A percentile compares a stretch with the other conserved stretches of the same genome.
phyloP scores from a whole-genome alignment of 2,797 vertebrate species.

The Thamnophis elegans region DNA sequence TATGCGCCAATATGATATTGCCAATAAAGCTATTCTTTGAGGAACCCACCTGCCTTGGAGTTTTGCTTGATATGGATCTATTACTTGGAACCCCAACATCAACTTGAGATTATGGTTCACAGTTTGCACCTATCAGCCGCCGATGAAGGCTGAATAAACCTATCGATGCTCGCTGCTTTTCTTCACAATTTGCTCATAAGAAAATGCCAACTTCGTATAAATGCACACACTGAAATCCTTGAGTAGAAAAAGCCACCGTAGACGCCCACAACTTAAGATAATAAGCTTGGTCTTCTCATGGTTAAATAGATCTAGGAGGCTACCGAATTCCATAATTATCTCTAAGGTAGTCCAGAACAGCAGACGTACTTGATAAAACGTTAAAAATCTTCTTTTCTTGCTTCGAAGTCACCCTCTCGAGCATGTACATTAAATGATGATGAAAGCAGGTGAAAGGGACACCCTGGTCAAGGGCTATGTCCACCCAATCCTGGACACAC shows the following conservation, averaged over 20 bases:
- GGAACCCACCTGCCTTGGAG: too few relatives aligned
- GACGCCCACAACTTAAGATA: neutral
- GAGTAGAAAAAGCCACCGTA: neutral
- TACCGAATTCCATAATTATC: conserved; percentile 78
- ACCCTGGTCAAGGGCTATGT: conserved; percentile 87
- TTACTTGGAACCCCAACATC: too few relatives aligned
- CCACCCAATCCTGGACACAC: conserved; percentile 96
- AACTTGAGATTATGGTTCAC: neutral
- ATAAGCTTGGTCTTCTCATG: neutral
- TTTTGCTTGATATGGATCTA: too few relatives aligned
- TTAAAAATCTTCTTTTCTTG: conserved; percentile 94
- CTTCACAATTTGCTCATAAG: neutral
- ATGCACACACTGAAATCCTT: neutral
- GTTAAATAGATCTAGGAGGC: neutral
- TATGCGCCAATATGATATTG: too few relatives aligned
- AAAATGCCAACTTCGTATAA: neutral
- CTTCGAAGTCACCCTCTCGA: conserved; percentile 92
- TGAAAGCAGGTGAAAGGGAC: conserved; percentile 95
- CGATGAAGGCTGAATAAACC: neutral
- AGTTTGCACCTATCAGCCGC: neutral
- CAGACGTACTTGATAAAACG: conserved; percentile 89
- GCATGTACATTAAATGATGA: conserved; percentile 97
- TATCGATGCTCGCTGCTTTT: neutral
- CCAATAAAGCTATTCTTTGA: too few relatives aligned
- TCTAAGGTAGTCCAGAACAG: conserved; percentile 90